phyloP scores from a whole-genome alignment of 2,888 invertebrate species.

The Patella pellucida region DNA sequence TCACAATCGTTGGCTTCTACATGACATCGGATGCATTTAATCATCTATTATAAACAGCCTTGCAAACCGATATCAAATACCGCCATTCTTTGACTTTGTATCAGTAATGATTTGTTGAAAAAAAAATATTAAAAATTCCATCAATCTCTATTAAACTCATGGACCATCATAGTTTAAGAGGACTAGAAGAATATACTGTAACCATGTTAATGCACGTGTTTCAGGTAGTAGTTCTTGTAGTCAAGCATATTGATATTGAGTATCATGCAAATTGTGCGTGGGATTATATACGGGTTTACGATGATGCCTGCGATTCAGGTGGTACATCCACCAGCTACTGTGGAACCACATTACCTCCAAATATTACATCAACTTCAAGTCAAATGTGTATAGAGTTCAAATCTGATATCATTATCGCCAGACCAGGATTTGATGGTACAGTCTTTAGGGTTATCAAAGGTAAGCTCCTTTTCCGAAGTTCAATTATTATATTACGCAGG shows the following conservation, averaged over 20 bases:
- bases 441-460: neutral
- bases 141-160: no score
- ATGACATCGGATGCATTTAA: no score
- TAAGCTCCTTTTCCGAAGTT: no score
- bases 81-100: no score
- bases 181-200: no score
- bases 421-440: constrained; percentile 25
- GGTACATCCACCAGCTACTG: constrained; percentile 24
- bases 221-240: constrained; percentile 19
- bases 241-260: constrained; percentile 27
- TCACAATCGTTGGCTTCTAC: no score
- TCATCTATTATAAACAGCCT: no score
- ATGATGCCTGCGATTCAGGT: constrained; percentile 21
- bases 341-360: constrained; percentile 26
- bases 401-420: constrained; percentile 30
- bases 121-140: no score
- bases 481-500: no score
- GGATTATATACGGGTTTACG: constrained; percentile 30
- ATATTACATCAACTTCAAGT: constrained; percentile 22
- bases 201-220: neutral
- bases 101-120: no score
- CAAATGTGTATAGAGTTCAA: constrained; percentile 30
- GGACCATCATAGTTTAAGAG: no score
- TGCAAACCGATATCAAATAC: no score
- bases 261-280: constrained; percentile 21